These are phyloP conservation scores for Spilogale gracilis DNA, from an alignment of 2,113 vertebrate genomes.

Conservation along the genomic window DNA sequence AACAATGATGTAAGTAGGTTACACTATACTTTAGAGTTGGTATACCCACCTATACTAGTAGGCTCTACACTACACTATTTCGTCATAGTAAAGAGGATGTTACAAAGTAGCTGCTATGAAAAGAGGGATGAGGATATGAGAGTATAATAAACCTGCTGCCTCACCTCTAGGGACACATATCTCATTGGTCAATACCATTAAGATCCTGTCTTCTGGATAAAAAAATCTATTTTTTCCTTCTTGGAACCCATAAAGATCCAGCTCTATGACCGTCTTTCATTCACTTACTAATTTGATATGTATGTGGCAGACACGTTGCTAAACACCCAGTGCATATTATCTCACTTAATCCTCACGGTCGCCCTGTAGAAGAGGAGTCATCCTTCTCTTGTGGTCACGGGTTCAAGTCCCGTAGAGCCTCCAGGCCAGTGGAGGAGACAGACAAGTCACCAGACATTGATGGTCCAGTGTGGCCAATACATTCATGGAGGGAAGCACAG, in stretches of 20 bases:
- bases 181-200: not conserved
- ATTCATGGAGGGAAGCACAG: not conserved
- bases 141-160: not conserved
- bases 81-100: not conserved
- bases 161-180: not conserved
- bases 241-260: not conserved
- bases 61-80: not conserved
- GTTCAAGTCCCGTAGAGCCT: not conserved
- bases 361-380: not conserved
- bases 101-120: slow-evolving; percentile 32
- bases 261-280: not conserved
- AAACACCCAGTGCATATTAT: not conserved
- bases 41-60: not conserved
- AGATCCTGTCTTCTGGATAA: not conserved
- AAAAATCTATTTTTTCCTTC: not conserved
- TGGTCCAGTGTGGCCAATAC: not conserved
- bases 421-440: not conserved
- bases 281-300: not conserved
- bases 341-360: not conserved
- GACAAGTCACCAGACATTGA: not conserved
- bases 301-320: not conserved
- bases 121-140: not conserved
- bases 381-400: not conserved
- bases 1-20: slow-evolving; percentile 6
- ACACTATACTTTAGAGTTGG: not conserved